Evolutionary conservation across 1,140 invertebrate genomes (phyloP).

Genomic region (Bacillus rossius): DNA sequence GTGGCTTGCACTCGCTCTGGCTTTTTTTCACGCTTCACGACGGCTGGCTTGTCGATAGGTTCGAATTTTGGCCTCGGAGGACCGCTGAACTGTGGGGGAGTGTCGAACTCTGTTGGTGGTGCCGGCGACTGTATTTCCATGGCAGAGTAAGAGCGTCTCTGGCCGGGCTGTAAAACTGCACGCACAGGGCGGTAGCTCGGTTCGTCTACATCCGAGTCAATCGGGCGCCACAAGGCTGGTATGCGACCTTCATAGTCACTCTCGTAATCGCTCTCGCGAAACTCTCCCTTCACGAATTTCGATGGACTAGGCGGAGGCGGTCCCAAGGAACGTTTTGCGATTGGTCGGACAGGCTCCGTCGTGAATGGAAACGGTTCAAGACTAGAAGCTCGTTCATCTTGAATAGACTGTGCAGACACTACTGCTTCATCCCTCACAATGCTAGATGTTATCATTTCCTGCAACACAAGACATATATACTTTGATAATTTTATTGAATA

Average conservation of each 20-base stretch:
- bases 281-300: constrained; percentile 63
- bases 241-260: constrained; percentile 64
- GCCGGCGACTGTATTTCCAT: constrained; percentile 37
- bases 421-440: constrained; percentile 34
- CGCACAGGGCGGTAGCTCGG: constrained; percentile 51
- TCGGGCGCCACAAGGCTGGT: constrained; percentile 52
- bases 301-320: constrained; percentile 51
- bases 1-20: constrained; percentile 37
- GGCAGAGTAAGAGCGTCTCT: not conserved
- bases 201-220: constrained; percentile 48
- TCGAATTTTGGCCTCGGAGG: constrained; percentile 50
- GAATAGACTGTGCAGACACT: not conserved
- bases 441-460: constrained; percentile 41
- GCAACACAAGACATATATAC: constrained; percentile 25
- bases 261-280: constrained; percentile 64
- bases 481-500: too few relatives aligned
- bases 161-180: constrained; percentile 43
- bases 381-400: not conserved
- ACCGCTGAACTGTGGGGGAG: constrained; percentile 41
- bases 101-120: constrained; percentile 52
- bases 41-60: constrained; percentile 46
- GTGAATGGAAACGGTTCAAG: constrained; percentile 46
- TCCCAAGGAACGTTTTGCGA: constrained; percentile 17
- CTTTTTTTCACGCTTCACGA: constrained; percentile 25
- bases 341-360: constrained; percentile 34